Percentiles rank a stretch among this genome's conserved stretches.
These are phyloP conservation scores for Euplexia lucipara DNA, from an alignment of 2,888 invertebrate genomes.

Conservation along the genomic window DNA sequence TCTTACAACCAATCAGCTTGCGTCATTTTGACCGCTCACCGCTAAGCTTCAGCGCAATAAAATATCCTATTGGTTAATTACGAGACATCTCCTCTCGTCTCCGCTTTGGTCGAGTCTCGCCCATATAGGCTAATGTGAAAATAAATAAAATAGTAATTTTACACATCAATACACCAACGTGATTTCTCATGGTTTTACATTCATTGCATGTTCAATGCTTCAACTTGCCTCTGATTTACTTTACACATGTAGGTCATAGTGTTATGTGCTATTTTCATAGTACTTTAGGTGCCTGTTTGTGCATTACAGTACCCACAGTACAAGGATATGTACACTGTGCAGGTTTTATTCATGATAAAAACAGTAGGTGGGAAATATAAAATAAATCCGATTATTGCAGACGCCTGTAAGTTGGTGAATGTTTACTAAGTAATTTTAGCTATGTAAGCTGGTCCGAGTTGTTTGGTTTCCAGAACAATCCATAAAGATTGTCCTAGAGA, in stretches of 20 bases:
- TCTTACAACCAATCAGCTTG: too few species aligned
- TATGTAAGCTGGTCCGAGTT: background rate
- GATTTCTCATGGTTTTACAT: slow-evolving; percentile 39
- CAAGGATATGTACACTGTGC: background rate
- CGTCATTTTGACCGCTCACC: too few species aligned
- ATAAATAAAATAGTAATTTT: background rate
- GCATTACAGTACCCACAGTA: background rate
- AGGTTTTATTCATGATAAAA: too few species aligned
- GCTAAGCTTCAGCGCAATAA: too few species aligned
- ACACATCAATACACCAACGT: slow-evolving; percentile 1
- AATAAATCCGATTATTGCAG: background rate
- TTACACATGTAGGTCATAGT: slow-evolving; percentile 8
- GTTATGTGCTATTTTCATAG: slow-evolving; percentile 2
- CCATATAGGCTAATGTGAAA: too few species aligned
- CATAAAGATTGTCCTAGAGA: background rate
- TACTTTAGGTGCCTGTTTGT: slow-evolving; percentile 1
- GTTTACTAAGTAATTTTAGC: background rate
- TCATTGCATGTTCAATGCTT: slow-evolving; percentile 28
- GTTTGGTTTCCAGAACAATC: background rate
- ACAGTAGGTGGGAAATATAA: too few species aligned
- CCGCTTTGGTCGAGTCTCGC: too few species aligned
- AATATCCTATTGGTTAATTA: too few species aligned
- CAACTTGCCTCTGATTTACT: slow-evolving; percentile 4
- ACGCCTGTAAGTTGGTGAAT: background rate
- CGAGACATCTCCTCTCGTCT: too few species aligned